Evolutionary conservation across 2,797 vertebrate species (phyloP), one percentile per base, ranked within the genome.

Genomic region (Cuniculus paca): DNA sequence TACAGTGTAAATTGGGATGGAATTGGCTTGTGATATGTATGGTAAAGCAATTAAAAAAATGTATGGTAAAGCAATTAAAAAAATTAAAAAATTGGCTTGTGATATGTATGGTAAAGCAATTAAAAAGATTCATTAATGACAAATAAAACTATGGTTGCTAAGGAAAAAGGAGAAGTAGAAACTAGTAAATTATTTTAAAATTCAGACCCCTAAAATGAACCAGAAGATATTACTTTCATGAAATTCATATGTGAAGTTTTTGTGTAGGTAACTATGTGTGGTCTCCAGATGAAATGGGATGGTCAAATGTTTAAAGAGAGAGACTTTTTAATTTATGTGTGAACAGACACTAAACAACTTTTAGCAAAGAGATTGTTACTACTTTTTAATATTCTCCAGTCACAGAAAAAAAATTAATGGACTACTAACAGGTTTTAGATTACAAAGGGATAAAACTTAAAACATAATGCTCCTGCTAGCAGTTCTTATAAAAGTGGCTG

Each of bases 101-200:
- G 42, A 7, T 5, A 19, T 9, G 12, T 5, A 52, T n/a, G 50
- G 70, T 63, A 82, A 90, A 94, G 20, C 10, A 24, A 80, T 79
- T 90, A 48, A 82, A 84, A 88, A 11, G 34, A 68, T 88, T 94
- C 17, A 70, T 56, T 58, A 90, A 75, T 60, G n/a, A 9, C 31
- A 82, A 88, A 74, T 74, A 61, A 60, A 36, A 93, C 58, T 39
- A 31, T 4, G 24, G 14, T 89, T 74, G 24, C 36, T 58, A 95
- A 78, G 63, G 45, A 12, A 77, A 85, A 70, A 36, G 65, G 1
- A 86, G 34, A 84, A 5, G n/a, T 14, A 82, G 22, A 5, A 63
- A 75, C 58, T 56, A 50, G n/a, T 79, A 93, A 91, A 70, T 94
- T 83, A 65, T 48, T 31, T 56, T 1, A 61, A 80, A 91, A 91